A percentile compares a stretch with the other conserved stretches of the same genome.
phyloP scores from a whole-genome alignment of 2,113 vertebrate species.

The Falco punctatus region DNA sequence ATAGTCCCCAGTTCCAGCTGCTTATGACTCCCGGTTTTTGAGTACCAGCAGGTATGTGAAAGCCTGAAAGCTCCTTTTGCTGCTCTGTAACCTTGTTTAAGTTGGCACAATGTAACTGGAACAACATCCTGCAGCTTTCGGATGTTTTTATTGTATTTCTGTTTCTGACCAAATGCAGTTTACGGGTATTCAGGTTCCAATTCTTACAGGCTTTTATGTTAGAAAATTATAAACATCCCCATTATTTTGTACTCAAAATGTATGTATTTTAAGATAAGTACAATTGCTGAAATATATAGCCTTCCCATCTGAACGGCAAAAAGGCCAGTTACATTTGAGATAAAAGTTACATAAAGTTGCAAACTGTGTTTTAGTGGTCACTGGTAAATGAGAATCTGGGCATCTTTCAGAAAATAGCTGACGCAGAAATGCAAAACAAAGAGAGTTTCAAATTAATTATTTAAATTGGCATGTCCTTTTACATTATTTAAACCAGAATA shows the following conservation, averaged over 20 bases:
- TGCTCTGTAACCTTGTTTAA: background rate
- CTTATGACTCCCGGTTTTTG: background rate
- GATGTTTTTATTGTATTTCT: background rate
- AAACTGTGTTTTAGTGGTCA: background rate
- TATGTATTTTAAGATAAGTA: background rate
- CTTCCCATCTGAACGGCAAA: background rate
- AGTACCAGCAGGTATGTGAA: background rate
- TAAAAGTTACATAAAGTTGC: background rate
- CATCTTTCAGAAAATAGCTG: background rate
- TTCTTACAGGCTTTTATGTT: background rate
- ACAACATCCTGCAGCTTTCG: background rate
- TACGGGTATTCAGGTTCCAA: background rate
- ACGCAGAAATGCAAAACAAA: background rate
- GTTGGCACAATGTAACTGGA: background rate
- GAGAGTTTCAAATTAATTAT: background rate
- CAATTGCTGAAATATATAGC: background rate
- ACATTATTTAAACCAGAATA: background rate
- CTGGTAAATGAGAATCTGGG: background rate
- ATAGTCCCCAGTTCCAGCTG: background rate
- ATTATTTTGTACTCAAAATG: background rate
- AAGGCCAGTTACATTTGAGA: background rate
- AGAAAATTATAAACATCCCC: background rate
- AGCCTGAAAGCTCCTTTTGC: background rate
- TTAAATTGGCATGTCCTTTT: background rate
- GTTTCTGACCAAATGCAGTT: background rate